phyloP scores from a whole-genome alignment of 2,888 invertebrate species.

The Deilephila elpenor region DNA sequence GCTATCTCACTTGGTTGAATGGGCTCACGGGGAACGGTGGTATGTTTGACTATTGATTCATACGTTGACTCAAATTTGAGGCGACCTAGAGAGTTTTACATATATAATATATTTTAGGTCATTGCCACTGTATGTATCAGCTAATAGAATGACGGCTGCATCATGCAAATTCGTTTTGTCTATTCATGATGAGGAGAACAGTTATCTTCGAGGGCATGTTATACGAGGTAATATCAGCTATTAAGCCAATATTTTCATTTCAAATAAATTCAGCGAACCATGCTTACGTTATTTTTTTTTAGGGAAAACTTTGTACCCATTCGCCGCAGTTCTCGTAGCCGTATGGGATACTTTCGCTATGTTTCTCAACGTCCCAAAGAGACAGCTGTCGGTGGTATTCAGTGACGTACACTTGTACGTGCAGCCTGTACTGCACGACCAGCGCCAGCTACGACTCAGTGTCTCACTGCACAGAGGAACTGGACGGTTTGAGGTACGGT shows the following conservation, averaged over 20 bases:
- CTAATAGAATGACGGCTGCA: conserved; percentile 49
- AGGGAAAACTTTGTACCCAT: conserved; percentile 89
- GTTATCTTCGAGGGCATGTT: conserved; percentile 56
- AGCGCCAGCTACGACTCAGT: conserved; percentile 79
- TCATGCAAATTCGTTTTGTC: conserved; percentile 51
- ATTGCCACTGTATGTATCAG: conserved; percentile 50
- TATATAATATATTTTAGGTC: conserved; percentile 40
- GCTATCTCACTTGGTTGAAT: conserved; percentile 91
- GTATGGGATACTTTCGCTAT: conserved; percentile 90
- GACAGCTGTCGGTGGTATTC: conserved; percentile 88
- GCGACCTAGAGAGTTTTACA: neutral
- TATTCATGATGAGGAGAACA: conserved; percentile 58
- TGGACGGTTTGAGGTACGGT: conserved; percentile 83
- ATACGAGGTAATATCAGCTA: conserved; percentile 65
- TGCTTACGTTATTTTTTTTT: neutral
- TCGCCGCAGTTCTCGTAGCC: conserved; percentile 88
- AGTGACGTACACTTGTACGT: conserved; percentile 86
- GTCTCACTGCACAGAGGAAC: conserved; percentile 86
- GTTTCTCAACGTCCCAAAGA: conserved; percentile 79
- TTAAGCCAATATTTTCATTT: neutral
- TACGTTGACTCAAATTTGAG: too few relatives aligned
- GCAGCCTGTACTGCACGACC: conserved; percentile 84
- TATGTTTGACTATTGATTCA: conserved; percentile 38
- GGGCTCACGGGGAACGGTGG: conserved; percentile 92
- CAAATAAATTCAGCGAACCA: neutral